Base-by-base conservation (phyloP, 2,113 vertebrate species). In the Chloropsis cyanopogon region DNA sequence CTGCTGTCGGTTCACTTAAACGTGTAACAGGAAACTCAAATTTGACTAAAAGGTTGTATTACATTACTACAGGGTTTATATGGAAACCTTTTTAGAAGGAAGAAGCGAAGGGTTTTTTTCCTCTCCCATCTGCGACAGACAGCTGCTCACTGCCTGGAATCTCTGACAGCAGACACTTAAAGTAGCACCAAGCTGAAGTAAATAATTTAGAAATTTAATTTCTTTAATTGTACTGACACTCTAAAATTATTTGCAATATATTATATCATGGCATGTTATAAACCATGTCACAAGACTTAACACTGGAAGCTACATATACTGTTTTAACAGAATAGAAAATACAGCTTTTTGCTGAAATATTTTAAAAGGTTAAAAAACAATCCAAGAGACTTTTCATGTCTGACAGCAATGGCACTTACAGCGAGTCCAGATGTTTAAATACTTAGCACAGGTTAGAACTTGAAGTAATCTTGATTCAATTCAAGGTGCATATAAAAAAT, bases 41-140 rank as follows among this genome's bases (percentile, higher is more conserved):
- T 93, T 93, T 81, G 90, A 64, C 72, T 91, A 93, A 86, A 93
- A 93, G 80, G 88, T 26, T 71, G 69, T 60, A 80, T 88, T 90
- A 88, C 76, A 69, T 95, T 93, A 63, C 90, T 79, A 16, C 33
- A 61, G 91, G 73, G 42, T 97, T 77, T 92, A 68, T 86, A 78
- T 54, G 80, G 92, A 94, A 97, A 91, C 68, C 89, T 89, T 80
- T 88, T 76, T n/a, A 86, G 90, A 94, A 95, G 79, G 59, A 94
- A 93, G 92, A 57, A 91, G 92, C 71, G 44, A 66, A 29, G 50
- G 77, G 2, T 50, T 95, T 86, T 93, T 91, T 79, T 39, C 18
- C 57, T 80, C 92, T 86, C 78, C 42, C 94, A 93, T 80, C 86
- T 91, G 63, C 4, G 69, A 95, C 83, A 93, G 95, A 90, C 96